These are phyloP conservation scores for Lytechinus variegatus DNA, from an alignment of 35 echinoderm and acorn worm species.

Conservation along the genomic window DNA sequence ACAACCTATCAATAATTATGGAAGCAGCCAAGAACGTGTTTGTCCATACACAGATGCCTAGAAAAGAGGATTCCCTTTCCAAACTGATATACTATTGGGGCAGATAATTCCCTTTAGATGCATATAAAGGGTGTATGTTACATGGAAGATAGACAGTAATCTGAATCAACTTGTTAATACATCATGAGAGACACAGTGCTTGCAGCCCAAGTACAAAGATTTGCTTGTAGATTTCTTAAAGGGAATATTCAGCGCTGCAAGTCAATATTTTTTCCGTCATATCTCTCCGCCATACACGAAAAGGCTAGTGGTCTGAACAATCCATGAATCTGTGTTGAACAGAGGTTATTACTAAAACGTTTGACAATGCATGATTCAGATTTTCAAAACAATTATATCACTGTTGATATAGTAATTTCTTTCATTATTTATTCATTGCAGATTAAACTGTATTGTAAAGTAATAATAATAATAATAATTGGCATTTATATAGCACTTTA, in stretches of 20 bases:
- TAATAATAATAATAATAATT: too few relatives aligned
- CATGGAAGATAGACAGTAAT: neutral
- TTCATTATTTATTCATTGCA: too few relatives aligned
- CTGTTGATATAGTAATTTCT: too few relatives aligned
- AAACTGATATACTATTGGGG: constrained; percentile 12
- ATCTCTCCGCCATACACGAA: neutral
- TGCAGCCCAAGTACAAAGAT: neutral
- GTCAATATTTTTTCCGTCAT: neutral
- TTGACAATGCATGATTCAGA: too few relatives aligned
- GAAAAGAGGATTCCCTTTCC: neutral
- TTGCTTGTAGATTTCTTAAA: neutral
- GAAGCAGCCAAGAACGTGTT: neutral
- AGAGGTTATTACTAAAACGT: too few relatives aligned
- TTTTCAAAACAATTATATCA: too few relatives aligned
- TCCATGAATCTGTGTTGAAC: too few relatives aligned
- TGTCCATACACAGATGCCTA: neutral
- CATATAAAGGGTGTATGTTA: neutral
- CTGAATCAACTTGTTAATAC: constrained; percentile 13
- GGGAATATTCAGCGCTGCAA: neutral
- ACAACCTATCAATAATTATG: neutral
- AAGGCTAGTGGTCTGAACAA: neutral
- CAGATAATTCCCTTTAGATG: neutral
- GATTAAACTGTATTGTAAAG: too few relatives aligned
- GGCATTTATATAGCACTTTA: too few relatives aligned
- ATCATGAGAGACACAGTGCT: neutral